Conservation (phyloP, 2,797 vertebrate genomes). For the Platalea minor region DNA sequence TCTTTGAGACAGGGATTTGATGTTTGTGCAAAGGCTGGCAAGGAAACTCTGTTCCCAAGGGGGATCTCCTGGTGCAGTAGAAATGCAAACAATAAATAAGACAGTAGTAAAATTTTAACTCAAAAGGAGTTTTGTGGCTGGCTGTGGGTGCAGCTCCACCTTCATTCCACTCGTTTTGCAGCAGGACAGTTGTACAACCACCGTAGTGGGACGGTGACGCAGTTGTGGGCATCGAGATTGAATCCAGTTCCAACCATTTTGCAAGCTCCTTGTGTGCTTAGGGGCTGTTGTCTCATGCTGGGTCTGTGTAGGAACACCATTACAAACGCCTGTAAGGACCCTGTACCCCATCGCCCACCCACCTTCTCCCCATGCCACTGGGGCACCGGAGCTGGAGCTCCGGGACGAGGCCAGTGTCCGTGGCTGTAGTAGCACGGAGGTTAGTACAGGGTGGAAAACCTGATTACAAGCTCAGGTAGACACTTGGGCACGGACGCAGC, state of each 20-base stretch:
- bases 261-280: neutral
- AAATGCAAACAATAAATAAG: neutral
- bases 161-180: neutral
- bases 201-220: accelerated
- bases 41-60: neutral
- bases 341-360: neutral
- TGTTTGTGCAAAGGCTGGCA: neutral
- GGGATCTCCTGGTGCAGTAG: too few species aligned
- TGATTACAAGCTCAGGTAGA: neutral
- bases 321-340: neutral
- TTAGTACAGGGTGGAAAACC: neutral
- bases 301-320: neutral
- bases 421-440: neutral
- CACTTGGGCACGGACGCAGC: neutral
- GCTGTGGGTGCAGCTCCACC: neutral
- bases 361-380: too few species aligned
- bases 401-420: accelerated
- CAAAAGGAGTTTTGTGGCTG: neutral
- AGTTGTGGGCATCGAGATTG: accelerated
- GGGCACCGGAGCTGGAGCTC: neutral
- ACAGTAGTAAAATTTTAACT: neutral
- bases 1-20: neutral
- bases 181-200: neutral
- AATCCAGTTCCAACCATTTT: neutral
- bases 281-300: neutral